phyloP scores from a whole-genome alignment of 1,140 invertebrate genomes.

The Microplitis mediator region DNA sequence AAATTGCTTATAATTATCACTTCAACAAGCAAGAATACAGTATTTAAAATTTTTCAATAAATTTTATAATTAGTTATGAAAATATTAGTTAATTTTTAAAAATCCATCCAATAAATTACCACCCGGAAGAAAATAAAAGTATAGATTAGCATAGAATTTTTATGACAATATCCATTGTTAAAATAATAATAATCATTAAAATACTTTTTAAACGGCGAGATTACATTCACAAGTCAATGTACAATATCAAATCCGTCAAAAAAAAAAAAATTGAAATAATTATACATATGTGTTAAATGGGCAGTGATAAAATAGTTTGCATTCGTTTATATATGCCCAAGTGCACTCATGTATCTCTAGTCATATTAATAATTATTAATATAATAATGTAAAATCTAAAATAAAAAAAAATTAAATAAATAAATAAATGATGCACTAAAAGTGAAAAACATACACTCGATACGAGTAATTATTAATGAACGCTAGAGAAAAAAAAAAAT shows the following conservation, averaged over 20 bases:
- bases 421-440: not conserved
- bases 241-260: conserved; percentile 40
- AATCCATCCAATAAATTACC: conserved; percentile 42
- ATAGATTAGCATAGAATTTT: not conserved
- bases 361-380: not conserved
- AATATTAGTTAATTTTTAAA: not conserved
- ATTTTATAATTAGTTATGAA: too few relatives aligned
- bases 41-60: too few relatives aligned
- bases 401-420: not conserved
- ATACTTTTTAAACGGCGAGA: not conserved
- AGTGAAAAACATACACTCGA: not conserved
- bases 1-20: too few relatives aligned
- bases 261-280: conserved; percentile 11
- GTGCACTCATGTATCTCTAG: conserved; percentile 19
- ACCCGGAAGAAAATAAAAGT: conserved; percentile 22
- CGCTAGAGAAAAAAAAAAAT: too few relatives aligned
- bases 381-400: conserved; percentile 17
- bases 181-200: not conserved
- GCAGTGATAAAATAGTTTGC: conserved; percentile 10
- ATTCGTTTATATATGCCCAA: conserved; percentile 22
- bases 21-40: too few relatives aligned
- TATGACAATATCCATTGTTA: conserved; percentile 16
- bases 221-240: conserved; percentile 26
- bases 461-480: too few relatives aligned
- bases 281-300: conserved; percentile 13